Conservation (phyloP, 2,888 invertebrate species). For the Theristus sp. region DNA sequence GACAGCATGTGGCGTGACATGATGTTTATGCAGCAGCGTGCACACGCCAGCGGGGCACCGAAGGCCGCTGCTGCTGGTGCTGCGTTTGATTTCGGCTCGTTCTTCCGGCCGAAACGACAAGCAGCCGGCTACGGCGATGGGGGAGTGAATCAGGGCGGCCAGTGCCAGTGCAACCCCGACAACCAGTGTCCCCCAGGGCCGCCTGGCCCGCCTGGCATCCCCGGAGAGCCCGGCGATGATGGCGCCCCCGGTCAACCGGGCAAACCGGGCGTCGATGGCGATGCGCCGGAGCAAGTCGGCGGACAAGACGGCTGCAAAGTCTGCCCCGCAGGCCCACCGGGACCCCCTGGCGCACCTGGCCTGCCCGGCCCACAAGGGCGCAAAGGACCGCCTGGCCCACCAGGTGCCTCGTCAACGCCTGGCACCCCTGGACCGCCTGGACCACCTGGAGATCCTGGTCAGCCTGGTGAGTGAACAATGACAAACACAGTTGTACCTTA, state of each 20-base stretch:
- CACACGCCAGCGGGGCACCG: background rate
- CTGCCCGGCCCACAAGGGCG: slow-evolving; percentile 16
- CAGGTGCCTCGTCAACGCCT: slow-evolving; percentile 12
- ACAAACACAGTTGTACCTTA: background rate
- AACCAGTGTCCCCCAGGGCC: slow-evolving; percentile 7
- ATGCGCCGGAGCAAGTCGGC: background rate
- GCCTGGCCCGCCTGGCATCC: slow-evolving; percentile 12
- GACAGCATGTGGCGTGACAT: background rate
- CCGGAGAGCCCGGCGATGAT: slow-evolving; percentile 8
- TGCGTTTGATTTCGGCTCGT: background rate
- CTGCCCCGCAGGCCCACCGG: background rate
- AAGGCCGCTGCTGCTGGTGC: background rate
- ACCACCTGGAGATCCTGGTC: slow-evolving; percentile 15
- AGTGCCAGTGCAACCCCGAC: background rate
- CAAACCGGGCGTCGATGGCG: slow-evolving; percentile 13
- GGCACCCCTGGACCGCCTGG: slow-evolving; percentile 16
- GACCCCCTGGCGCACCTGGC: slow-evolving; percentile 14
- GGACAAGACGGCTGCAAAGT: background rate
- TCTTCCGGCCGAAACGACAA: background rate
- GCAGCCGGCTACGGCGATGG: background rate
- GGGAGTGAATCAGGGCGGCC: background rate
- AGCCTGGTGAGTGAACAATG: slow-evolving; percentile 10
- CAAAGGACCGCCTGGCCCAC: slow-evolving; percentile 14
- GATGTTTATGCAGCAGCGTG: background rate
- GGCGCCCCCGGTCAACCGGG: slow-evolving; percentile 16